A percentile compares a stretch with the other conserved stretches of the same genome.
Conservation (phyloP, 92 coral and sea anemone species). For the Parazoanthus atlanticus region DNA sequence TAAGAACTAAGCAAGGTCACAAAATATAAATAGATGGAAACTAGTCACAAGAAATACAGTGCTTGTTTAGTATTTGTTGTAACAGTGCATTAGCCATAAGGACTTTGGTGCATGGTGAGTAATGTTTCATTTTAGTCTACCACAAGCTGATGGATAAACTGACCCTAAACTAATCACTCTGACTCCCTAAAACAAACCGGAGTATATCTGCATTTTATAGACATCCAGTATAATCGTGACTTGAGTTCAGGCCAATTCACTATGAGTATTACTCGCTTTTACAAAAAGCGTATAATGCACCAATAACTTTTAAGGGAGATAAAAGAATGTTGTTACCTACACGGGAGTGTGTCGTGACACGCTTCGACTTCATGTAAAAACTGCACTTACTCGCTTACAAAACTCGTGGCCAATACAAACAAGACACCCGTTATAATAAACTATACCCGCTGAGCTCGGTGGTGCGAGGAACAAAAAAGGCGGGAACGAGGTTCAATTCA, state of each 20-base stretch:
- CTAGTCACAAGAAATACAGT: neutral
- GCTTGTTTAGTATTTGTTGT: neutral
- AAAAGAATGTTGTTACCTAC: neutral
- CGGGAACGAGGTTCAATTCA: constrained; percentile 1
- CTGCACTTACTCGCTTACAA: neutral
- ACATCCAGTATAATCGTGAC: no score
- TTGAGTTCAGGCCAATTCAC: neutral
- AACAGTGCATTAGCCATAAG: neutral
- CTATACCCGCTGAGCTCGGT: constrained; percentile 22
- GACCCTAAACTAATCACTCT: neutral
- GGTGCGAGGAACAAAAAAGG: constrained; percentile 14
- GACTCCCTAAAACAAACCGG: neutral
- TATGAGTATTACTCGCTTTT: neutral
- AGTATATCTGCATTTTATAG: neutral
- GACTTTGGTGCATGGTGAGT: neutral
- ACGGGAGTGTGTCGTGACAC: constrained; percentile 3
- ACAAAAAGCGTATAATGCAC: neutral
- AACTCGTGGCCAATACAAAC: neutral
- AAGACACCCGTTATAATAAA: neutral
- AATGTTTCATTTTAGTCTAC: neutral
- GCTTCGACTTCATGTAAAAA: constrained; percentile 5
- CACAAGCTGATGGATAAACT: neutral
- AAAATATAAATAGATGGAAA: neutral
- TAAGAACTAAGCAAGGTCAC: neutral
- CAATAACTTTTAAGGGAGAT: neutral